phyloP scores from a whole-genome alignment of 2,797 vertebrate genomes.

The Morelia viridis region DNA sequence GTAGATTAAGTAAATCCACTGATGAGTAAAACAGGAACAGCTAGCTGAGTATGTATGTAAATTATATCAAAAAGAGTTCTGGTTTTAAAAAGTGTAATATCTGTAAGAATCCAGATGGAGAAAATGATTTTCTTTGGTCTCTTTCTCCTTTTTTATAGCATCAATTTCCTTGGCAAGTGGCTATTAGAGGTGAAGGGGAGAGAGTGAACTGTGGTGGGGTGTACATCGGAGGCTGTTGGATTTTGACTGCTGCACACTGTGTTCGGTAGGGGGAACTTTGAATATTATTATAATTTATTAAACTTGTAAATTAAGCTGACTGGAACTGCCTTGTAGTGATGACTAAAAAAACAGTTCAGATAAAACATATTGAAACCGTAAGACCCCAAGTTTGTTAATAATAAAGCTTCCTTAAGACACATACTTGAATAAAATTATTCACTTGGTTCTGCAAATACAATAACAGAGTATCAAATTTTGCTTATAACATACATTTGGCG shows the following conservation, averaged over 20 bases:
- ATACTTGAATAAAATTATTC: background rate
- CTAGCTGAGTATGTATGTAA: background rate
- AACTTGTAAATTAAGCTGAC: background rate
- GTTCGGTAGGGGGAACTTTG: conserved; percentile 80
- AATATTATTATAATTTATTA: background rate
- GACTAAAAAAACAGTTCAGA: background rate
- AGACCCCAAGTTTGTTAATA: background rate
- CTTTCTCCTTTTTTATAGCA: conserved; percentile 72
- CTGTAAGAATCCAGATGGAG: background rate
- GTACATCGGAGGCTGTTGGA: conserved; percentile 92
- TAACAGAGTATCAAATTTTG: background rate
- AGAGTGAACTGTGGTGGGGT: conserved; percentile 84
- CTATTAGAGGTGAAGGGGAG: conserved; percentile 71
- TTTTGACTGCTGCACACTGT: conserved; percentile 93
- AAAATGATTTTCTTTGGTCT: background rate
- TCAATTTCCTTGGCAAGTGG: conserved; percentile 95
- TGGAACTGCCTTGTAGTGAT: background rate
- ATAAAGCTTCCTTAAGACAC: background rate
- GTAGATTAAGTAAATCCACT: background rate
- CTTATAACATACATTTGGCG: background rate
- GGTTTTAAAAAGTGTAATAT: background rate
- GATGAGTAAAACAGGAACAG: background rate
- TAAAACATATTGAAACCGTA: background rate
- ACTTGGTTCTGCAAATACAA: background rate
- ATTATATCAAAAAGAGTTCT: background rate